Base-by-base conservation (phyloP, 2,113 vertebrate genomes). In the Penelope pileata region DNA sequence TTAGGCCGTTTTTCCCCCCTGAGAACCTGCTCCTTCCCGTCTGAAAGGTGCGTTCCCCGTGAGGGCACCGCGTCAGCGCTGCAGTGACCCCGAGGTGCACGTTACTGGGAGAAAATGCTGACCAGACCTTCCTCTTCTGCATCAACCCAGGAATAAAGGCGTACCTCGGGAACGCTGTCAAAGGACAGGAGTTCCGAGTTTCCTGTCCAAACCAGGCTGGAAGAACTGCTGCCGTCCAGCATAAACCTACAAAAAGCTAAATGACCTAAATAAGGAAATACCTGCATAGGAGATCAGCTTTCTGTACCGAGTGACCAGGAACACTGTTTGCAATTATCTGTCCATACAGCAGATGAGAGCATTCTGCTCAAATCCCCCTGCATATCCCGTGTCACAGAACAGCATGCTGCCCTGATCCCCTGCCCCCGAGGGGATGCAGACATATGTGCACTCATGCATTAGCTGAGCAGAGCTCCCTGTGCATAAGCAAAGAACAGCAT, bases 221-320 rank as follows among this genome's bases (percentile, higher is more conserved):
- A 84, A 93, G 93, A 91, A 58, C 87, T 91, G 89, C 86, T 38
- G 62, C 84, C 11, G 8, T 84, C 83, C 94, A 94, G 93, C 82
- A 91, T 1, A 70, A 83, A 80, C 91, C 75, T 82, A 22, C 79
- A 54, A 62, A 95, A 91, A 81, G 90, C 89, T 90, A 66, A 62
- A 88, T 80, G 86, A 94, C 82, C 70, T 95, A 36, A 93, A 69
- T 3, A n/a, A 77, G 70, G 94, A 95, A 94, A 94, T 89, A 94
- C 10, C 86, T 89, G 91, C 68, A 4, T 5, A 23, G 10, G 63
- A 63, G 79, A 79, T 73, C 70, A 91, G 86, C 86, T 83, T 36
- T 66, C 86, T 36, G 82, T 40, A 68, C 32, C 29, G 0, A 84
- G 53, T 69, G 91, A 91, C 86, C 90, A 66, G 91, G 16, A 91